A percentile compares a stretch with the other conserved stretches of the same genome.
These are phyloP conservation scores for Tachysurus vachellii DNA, from an alignment of 2,113 vertebrate genomes.

Conservation along the genomic window DNA sequence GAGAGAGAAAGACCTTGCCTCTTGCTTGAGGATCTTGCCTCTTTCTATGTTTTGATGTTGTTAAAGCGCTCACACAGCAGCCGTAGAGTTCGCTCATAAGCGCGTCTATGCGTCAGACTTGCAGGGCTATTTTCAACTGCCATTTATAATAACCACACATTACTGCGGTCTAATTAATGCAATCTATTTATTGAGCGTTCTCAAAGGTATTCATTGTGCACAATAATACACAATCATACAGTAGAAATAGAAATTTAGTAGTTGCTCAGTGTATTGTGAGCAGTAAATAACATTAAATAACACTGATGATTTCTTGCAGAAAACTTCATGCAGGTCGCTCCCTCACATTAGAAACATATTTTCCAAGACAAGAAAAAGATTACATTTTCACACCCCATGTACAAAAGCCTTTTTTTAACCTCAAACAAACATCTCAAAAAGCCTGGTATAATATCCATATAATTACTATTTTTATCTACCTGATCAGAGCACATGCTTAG, in stretches of 20 bases:
- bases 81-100: background rate
- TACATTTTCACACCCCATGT: conserved; percentile 21
- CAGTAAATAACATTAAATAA: conserved; percentile 9
- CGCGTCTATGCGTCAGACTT: background rate
- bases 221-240: background rate
- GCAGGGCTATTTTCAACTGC: conserved; percentile 26
- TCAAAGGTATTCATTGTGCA: background rate
- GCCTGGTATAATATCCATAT: background rate
- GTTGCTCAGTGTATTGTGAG: background rate
- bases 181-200: background rate
- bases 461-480: background rate
- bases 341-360: conserved; percentile 19
- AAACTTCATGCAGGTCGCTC: too few relatives aligned
- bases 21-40: too few relatives aligned
- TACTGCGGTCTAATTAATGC: conserved; percentile 13
- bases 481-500: background rate
- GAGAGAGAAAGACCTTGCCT: background rate
- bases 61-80: background rate
- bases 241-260: background rate
- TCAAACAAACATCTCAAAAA: background rate
- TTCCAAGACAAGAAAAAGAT: conserved; percentile 9
- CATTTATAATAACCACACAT: conserved; percentile 17
- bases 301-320: background rate
- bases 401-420: background rate
- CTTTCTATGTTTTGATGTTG: background rate